phyloP scores from a whole-genome alignment of 2,888 invertebrate genomes.

The Tryphoninae sp. region DNA sequence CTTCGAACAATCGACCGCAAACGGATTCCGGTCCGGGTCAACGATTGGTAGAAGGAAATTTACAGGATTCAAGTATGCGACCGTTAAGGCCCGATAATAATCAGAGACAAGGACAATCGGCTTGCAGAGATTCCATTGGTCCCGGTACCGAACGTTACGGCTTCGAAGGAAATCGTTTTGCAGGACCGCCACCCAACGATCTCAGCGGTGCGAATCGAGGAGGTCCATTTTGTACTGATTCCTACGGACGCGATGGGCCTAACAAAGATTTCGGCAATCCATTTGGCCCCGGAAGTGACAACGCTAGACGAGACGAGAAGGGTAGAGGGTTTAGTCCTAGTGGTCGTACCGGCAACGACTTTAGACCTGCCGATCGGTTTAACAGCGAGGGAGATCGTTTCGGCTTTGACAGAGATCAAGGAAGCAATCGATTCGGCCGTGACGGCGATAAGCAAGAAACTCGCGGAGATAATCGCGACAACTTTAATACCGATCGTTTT shows the following conservation, averaged over 20 bases:
- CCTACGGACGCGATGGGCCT: slow-evolving; percentile 55
- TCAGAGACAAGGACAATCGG: slow-evolving; percentile 33
- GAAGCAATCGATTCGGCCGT: slow-evolving; percentile 53
- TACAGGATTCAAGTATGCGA: slow-evolving; percentile 38
- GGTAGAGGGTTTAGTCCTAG: slow-evolving; percentile 39
- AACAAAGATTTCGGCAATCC: slow-evolving; percentile 62
- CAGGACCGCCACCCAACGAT: slow-evolving; percentile 54
- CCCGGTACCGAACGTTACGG: slow-evolving; percentile 50
- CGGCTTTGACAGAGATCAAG: slow-evolving; percentile 52
- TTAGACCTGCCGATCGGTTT: slow-evolving; percentile 58
- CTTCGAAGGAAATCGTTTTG: slow-evolving; percentile 52
- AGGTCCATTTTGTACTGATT: slow-evolving; percentile 66
- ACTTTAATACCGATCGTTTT: slow-evolving; percentile 61
- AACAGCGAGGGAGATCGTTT: slow-evolving; percentile 64
- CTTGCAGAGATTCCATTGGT: slow-evolving; percentile 37
- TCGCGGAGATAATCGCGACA: slow-evolving; percentile 46
- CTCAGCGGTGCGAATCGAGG: slow-evolving; percentile 57
- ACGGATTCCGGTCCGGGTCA: slow-evolving; percentile 48
- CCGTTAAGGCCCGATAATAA: slow-evolving; percentile 53
- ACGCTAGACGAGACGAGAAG: slow-evolving; percentile 55
- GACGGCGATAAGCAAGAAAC: slow-evolving; percentile 49
- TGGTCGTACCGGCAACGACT: slow-evolving; percentile 52
- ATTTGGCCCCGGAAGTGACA: slow-evolving; percentile 61
- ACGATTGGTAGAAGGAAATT: slow-evolving; percentile 47
- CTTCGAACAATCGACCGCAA: slow-evolving; percentile 37